A percentile compares a stretch with the other conserved stretches of the same genome.
Evolutionary conservation across 1,140 invertebrate species (phyloP).

Genomic region (Drosophila jambulina): DNA sequence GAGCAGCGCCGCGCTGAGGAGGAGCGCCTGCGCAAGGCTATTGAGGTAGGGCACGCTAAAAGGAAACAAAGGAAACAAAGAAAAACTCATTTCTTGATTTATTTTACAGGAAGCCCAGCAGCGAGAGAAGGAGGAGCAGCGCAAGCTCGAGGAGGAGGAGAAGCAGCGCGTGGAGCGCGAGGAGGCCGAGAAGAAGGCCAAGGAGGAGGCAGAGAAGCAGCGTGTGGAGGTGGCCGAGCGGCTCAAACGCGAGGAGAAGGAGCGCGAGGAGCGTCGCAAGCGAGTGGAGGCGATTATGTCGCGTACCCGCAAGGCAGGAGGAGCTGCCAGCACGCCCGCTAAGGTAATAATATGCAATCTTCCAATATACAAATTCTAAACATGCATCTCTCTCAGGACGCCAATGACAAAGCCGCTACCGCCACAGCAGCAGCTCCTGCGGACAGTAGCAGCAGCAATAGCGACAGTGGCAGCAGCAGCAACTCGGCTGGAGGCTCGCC

Average conservation of each 20-base stretch:
- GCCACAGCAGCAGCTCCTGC: conserved; percentile 84
- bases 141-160: conserved; percentile 88
- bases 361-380: background rate
- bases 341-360: conserved; percentile 53
- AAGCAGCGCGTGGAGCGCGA: conserved; percentile 90
- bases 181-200: conserved; percentile 90
- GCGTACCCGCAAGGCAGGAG: conserved; percentile 88
- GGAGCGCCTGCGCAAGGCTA: conserved; percentile 90
- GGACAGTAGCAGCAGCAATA: conserved; percentile 55
- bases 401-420: conserved; percentile 78
- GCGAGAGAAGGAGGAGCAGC: conserved; percentile 89
- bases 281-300: conserved; percentile 94
- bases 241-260: conserved; percentile 92
- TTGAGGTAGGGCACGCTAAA: conserved; percentile 88
- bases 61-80: background rate
- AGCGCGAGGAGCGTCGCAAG: conserved; percentile 90
- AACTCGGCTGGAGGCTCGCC: conserved; percentile 70
- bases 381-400: conserved; percentile 50
- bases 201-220: conserved; percentile 92
- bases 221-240: conserved; percentile 91
- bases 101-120: conserved; percentile 86
- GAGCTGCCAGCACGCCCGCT: conserved; percentile 83
- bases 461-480: conserved; percentile 54
- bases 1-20: conserved; percentile 91
- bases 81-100: background rate